Base-by-base conservation (phyloP, 2,888 invertebrate species). In the Chaitophorus viminalis region DNA sequence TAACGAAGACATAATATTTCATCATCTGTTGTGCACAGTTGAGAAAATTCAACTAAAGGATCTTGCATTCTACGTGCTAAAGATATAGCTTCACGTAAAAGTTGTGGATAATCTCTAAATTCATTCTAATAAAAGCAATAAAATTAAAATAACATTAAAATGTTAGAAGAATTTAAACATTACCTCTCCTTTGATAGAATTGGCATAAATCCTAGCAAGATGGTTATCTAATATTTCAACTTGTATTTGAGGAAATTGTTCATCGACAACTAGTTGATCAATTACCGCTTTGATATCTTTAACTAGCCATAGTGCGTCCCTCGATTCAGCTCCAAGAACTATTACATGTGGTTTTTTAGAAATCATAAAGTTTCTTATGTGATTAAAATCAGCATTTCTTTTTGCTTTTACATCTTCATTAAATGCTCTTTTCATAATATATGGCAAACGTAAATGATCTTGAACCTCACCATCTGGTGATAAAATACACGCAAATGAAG, bases 201-300 rank as follows among this genome's bases (percentile, higher is more conserved):
- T 97, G 89, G 98, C 95, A 91, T 97, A 99, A 54, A 99, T 94
- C 92, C 96, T 96, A 87, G 98, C 96, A 87, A 99, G 93, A 91
- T 99, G 98, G 90, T 98, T 98, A 91, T 99, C 99, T 18, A 97
- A 93, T 84, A 99, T 95, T 92, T 98, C 98, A 0, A 99, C 97
- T 76, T 94, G 94, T 89, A 99, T 95, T 4, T 94, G 92, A 0
- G 98, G 96, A 91, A 97, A 96, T 91, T 97, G 96, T 87, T 97
- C 97, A 88, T 96, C 95, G 72, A 96, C 95, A 0, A 94, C 93
- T 83, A 97, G 92, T 90, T 95, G 95, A 60, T 93, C 93, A 18
- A 97, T 93, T 88, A 96, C 93, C 89, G 94, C 95, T 84, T 94
- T 93, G 46, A 98, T 92, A 92, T 96, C 98, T 1, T 94, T 94